These are phyloP conservation scores for Drosophila anomelani DNA, from an alignment of 2,888 invertebrate species.

Conservation along the genomic window DNA sequence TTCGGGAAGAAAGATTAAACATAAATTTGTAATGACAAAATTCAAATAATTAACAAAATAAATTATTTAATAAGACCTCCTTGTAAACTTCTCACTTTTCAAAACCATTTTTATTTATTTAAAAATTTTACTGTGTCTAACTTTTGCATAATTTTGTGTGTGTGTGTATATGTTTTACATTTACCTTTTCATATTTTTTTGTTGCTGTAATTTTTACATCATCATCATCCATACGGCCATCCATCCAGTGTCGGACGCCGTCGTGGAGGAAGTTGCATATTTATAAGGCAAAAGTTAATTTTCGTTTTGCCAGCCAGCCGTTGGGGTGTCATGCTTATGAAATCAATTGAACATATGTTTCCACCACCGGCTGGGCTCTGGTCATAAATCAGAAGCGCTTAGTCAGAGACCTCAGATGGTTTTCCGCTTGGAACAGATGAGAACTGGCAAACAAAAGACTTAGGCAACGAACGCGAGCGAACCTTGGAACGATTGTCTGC, in stretches of 20 bases:
- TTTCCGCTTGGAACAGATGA: conserved; percentile 51
- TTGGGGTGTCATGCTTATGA: conserved; percentile 71
- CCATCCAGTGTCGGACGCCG: conserved; percentile 27
- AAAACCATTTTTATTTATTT: neutral
- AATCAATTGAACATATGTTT: conserved; percentile 76
- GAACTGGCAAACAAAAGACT: conserved; percentile 70
- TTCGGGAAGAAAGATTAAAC: rapidly evolving
- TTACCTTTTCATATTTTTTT: conserved; percentile 39
- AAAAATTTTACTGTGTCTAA: conserved; percentile 1
- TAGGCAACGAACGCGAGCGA: conserved; percentile 64
- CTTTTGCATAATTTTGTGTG: conserved; percentile 68
- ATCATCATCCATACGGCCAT: conserved; percentile 45
- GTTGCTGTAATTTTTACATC: conserved; percentile 56
- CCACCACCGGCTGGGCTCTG: conserved; percentile 35
- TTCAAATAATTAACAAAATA: neutral
- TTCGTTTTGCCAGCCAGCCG: conserved; percentile 40
- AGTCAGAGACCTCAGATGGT: conserved; percentile 53
- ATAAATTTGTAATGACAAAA: neutral
- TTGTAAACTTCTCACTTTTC: neutral
- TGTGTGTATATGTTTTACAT: conserved; percentile 65
- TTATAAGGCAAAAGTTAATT: conserved; percentile 60
- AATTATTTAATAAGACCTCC: too few relatives aligned
- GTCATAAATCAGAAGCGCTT: conserved; percentile 73
- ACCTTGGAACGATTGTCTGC: conserved; percentile 8
- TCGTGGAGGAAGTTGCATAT: conserved; percentile 78